These are phyloP conservation scores for Sitta carolinensis DNA, from an alignment of 2,797 vertebrate genomes.

Conservation along the genomic window DNA sequence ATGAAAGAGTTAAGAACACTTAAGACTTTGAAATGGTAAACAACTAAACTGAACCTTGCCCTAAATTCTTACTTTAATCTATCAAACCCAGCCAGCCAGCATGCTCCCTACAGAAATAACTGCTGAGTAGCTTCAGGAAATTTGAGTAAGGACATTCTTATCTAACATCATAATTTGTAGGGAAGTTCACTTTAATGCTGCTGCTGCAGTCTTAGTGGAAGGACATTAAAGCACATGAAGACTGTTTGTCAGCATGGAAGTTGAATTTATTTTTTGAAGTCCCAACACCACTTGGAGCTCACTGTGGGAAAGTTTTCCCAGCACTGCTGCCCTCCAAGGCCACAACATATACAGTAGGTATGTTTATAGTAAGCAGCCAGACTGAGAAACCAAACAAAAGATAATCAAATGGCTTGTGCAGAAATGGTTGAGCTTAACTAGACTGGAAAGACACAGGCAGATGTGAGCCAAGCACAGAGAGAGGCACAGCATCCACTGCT, in stretches of 20 bases:
- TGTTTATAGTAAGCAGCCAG: constrained; percentile 62
- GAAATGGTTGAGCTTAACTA: constrained; percentile 48
- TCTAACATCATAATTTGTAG: constrained; percentile 64
- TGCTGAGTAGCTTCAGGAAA: constrained; percentile 71
- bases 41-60: constrained; percentile 66
- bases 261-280: constrained; percentile 49
- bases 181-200: constrained; percentile 61
- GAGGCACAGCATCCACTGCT: not conserved
- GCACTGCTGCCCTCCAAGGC: constrained; percentile 27
- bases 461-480: constrained; percentile 19
- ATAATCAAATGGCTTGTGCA: constrained; percentile 30
- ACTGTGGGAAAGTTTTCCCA: constrained; percentile 64
- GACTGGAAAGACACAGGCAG: constrained; percentile 23
- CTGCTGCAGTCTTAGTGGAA: constrained; percentile 55
- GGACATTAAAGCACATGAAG: constrained; percentile 47
- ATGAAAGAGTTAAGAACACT: constrained; percentile 68
- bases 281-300: constrained; percentile 45
- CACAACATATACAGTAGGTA: constrained; percentile 56
- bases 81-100: constrained; percentile 47
- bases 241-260: constrained; percentile 59
- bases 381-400: constrained; percentile 53
- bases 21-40: constrained; percentile 63
- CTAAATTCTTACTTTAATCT: constrained; percentile 68
- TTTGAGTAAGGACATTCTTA: constrained; percentile 69
- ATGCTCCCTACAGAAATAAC: constrained; percentile 61